Evolutionary conservation across 2,797 vertebrate genomes (phyloP), one percentile per base, ranked within the genome.

Genomic region (Centropyge bicolor): DNA sequence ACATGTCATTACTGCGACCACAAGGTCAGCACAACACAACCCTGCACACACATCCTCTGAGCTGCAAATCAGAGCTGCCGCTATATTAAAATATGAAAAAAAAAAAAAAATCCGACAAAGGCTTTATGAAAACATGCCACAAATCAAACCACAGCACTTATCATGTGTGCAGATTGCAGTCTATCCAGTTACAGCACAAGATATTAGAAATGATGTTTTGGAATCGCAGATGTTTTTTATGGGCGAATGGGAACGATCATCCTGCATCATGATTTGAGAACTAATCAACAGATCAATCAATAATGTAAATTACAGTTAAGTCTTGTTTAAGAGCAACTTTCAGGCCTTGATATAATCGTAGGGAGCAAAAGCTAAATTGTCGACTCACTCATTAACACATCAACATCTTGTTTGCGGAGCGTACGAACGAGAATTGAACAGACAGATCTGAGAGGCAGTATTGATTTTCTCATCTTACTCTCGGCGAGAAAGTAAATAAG

Each of bases 1-100:
- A 95, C 88, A 86, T 96, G 92, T 92, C 88, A 95, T 97, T 97
- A 95, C 94, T 94, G 93, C 88, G 95, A 96, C 95, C 94, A 71
- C 95, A 94, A 87, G 93, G 95, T 89, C 93, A 80, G 68, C 45
- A 31, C 72, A 51, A 77, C 78, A 55, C 78, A 68, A 41, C 72
- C 70, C 68, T 16, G 8, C 43, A 59, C 77, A 81, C 64, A 82
- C 48, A 62, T 72, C 40, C 41, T 35, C 69, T 63, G 48, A 66
- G 43, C 63, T 51, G 79, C 66, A 73, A 86, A 63, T 75, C 71
- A 76, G n/a, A 2, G 48, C 57, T 43, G 43, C 60, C 46, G 9
- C 52, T 60, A 13, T 45, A 65, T 77, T 80, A 75, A 86, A 86
- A 86, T 31, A 77, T 70, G 56, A 74, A 24, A 73, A 31, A 79